Base-by-base conservation (phyloP, 2,797 vertebrate species). In the Picus viridis region DNA sequence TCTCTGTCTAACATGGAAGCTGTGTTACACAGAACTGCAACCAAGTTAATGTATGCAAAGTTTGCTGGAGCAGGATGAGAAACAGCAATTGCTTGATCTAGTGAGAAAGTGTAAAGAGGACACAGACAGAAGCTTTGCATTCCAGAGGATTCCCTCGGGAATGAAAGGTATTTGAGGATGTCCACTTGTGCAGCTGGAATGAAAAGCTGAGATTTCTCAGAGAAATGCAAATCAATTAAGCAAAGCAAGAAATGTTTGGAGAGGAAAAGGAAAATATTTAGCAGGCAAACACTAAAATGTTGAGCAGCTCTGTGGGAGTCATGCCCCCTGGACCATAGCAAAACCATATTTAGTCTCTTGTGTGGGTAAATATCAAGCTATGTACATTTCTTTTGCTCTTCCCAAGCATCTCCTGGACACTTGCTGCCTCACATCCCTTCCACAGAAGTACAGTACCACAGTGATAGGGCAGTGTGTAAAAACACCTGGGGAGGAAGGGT, bases 221-320 rank as follows among this genome's bases (percentile, higher is more conserved):
- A 94, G 92, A 96, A 96, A 95, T 79, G 85, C 82, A 89, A 83
- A 95, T 89, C 79, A 88, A 56, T 90, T 71, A 88, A 89, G 76
- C 2, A 0, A 94, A 91, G 68, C 59, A 79, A 76, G 88, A 93
- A 88, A 91, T 68, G 80, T 84, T 86, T 88, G 62, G 77, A 82
- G 62, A 95, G 45, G 70, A 68, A 72, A 87, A 78, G 59, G 61
- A 70, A 94, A 94, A 83, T 63, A 87, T 61, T 93, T 93, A 73
- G 68, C 82, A 87, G 84, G 61, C 74, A 92, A 94, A 88, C 57
- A 75, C 12, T 30, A 76, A 83, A 78, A 34, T 1, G 2, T 70
- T 11, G 15, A 96, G 32, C 49, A 73, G 80, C 73, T 88, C 82
- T 62, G 49, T 67, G 74, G 68, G 87, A 90, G 56, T 53, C 13